These are phyloP conservation scores for Diarsia rubi DNA, from an alignment of 2,888 invertebrate genomes.

Conservation along the genomic window DNA sequence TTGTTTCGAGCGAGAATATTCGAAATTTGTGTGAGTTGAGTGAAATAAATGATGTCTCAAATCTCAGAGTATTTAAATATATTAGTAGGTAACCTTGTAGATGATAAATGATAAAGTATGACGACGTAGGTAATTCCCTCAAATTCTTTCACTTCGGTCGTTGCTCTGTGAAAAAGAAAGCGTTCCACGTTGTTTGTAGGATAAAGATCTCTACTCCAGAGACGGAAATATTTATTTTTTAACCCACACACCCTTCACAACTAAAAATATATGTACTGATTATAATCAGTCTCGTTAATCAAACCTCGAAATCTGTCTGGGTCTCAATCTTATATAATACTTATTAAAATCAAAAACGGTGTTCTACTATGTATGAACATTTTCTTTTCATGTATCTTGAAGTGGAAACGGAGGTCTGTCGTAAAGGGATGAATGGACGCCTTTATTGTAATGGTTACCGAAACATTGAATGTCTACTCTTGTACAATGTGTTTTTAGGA, in stretches of 20 bases:
- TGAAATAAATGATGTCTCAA: neutral
- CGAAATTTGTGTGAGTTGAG: neutral
- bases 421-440: constrained; percentile 45
- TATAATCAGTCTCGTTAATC: neutral
- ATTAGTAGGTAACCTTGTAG: neutral
- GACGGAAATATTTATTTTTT: constrained; percentile 3
- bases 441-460: constrained; percentile 53
- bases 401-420: constrained; percentile 53
- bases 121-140: constrained; percentile 3
- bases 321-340: neutral
- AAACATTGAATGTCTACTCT: constrained; percentile 47
- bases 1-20: neutral
- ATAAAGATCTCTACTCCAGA: constrained; percentile 1
- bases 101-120: neutral
- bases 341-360: constrained; percentile 17
- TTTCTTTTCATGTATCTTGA: constrained; percentile 48
- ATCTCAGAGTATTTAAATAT: neutral
- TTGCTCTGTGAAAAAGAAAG: constrained; percentile 24
- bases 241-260: neutral
- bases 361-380: constrained; percentile 31
- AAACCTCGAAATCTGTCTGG: constrained; percentile 7
- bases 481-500: constrained; percentile 25
- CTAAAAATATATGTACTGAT: neutral
- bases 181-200: constrained; percentile 16
- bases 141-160: constrained; percentile 10